These are phyloP conservation scores for Semaprochilodus insignis DNA, from an alignment of 2,797 vertebrate genomes.

Conservation along the genomic window DNA sequence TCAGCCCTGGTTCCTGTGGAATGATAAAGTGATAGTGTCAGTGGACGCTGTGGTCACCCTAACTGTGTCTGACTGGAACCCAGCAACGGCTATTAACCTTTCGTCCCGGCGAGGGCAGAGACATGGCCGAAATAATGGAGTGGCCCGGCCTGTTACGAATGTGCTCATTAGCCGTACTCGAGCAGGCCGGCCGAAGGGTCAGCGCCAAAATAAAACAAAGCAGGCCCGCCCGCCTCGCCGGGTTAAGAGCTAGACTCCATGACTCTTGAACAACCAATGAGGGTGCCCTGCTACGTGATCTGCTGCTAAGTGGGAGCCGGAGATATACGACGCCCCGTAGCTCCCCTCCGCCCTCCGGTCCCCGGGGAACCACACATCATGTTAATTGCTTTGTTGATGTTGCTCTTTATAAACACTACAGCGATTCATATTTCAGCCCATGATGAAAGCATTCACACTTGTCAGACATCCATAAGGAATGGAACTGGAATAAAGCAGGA, in stretches of 20 bases:
- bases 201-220: conserved; percentile 20
- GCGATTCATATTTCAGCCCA: background rate
- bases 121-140: conserved; percentile 38
- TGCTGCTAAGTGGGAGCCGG: background rate
- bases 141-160: conserved; percentile 22
- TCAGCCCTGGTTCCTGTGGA: background rate
- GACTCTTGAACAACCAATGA: conserved; percentile 14
- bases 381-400: conserved; percentile 8
- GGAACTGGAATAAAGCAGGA: background rate
- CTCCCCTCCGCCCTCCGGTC: background rate
- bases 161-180: conserved; percentile 16
- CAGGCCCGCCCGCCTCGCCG: background rate
- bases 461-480: background rate
- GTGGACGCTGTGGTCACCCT: conserved; percentile 18
- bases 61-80: conserved; percentile 26
- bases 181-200: conserved; percentile 11
- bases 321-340: background rate
- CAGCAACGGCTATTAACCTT: conserved; percentile 43
- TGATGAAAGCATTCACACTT: background rate
- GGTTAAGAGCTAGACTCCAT: conserved; percentile 12
- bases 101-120: conserved; percentile 21
- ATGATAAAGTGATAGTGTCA: conserved; percentile 36
- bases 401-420: background rate
- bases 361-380: background rate
- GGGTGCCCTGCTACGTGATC: background rate